These are phyloP conservation scores for Sceliomorpha sp. DNA, from an alignment of 2,888 invertebrate species.

Conservation along the genomic window DNA sequence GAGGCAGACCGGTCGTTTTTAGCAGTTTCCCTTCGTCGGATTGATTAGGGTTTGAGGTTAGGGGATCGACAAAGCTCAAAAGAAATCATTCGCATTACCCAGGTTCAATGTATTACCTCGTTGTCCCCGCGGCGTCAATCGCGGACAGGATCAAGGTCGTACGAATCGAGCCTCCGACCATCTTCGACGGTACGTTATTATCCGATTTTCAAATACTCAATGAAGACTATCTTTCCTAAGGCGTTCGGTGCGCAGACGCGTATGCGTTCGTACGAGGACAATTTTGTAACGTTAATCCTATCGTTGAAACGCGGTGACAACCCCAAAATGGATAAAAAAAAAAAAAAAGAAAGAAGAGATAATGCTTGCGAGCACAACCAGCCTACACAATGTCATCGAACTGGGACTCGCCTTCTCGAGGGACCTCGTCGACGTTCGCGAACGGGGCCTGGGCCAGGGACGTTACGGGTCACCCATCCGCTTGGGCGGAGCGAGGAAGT, in stretches of 20 bases:
- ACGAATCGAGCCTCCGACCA: slow-evolving; percentile 26
- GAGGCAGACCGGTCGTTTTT: no score
- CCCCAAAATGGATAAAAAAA: no score
- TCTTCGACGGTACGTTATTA: slow-evolving; percentile 37
- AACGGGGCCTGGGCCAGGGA: no score
- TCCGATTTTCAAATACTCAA: slow-evolving; percentile 45
- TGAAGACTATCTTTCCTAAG: slow-evolving; percentile 31
- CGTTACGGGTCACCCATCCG: no score
- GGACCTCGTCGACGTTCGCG: background rate
- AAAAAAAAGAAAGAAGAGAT: no score
- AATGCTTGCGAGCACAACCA: slow-evolving; percentile 42
- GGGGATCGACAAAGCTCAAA: slow-evolving; percentile 47
- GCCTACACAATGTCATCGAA: slow-evolving; percentile 30
- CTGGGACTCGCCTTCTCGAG: slow-evolving; percentile 8
- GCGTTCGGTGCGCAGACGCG: slow-evolving; percentile 37
- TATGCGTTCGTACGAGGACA: slow-evolving; percentile 43
- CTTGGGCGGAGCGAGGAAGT: no score
- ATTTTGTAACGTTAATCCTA: slow-evolving; percentile 44
- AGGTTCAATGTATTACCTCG: slow-evolving; percentile 46
- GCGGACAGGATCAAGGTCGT: slow-evolving; percentile 12
- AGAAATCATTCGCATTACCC: slow-evolving; percentile 44
- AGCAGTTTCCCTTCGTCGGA: slow-evolving; percentile 1
- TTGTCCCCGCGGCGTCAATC: slow-evolving; percentile 48
- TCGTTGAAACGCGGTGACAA: slow-evolving; percentile 38
- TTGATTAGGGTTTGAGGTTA: background rate